phyloP scores from a whole-genome alignment of 2,888 invertebrate species.

The Tipula confusa region DNA sequence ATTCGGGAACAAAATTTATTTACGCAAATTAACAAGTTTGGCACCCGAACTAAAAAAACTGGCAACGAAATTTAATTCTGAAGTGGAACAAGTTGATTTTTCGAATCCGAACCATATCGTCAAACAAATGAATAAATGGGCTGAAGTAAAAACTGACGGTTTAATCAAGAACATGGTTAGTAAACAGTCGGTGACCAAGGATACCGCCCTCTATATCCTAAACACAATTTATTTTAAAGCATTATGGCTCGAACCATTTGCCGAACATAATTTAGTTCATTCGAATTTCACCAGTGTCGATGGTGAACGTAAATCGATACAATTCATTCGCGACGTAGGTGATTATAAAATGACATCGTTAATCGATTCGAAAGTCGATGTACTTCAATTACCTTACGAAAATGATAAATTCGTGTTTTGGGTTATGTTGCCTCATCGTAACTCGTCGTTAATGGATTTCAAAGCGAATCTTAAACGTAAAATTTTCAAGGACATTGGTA shows the following conservation, averaged over 20 bases:
- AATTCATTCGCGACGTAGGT: not conserved
- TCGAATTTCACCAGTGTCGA: not conserved
- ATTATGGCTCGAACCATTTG: not conserved
- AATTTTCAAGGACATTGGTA: not conserved
- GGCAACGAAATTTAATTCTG: not conserved
- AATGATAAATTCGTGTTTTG: not conserved
- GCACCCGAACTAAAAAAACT: not conserved
- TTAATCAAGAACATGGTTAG: not conserved
- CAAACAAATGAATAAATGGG: constrained; percentile 27
- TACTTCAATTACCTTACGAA: not conserved
- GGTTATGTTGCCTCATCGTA: not conserved
- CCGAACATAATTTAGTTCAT: not conserved
- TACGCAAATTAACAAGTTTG: not conserved
- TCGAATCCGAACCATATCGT: not conserved
- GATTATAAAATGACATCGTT: not conserved
- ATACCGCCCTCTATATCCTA: not conserved
- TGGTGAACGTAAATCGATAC: not conserved
- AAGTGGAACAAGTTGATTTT: constrained; percentile 28
- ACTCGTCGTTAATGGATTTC: not conserved
- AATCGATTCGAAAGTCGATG: not conserved
- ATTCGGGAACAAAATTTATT: not conserved
- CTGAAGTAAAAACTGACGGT: not conserved
- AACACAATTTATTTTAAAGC: constrained; percentile 27
- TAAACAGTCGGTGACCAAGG: not conserved
- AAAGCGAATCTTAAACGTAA: not conserved